Percentiles rank a stretch among this genome's conserved stretches.
phyloP scores from a whole-genome alignment of 2,113 vertebrate genomes.

The Onychorhynchus coronatus region DNA sequence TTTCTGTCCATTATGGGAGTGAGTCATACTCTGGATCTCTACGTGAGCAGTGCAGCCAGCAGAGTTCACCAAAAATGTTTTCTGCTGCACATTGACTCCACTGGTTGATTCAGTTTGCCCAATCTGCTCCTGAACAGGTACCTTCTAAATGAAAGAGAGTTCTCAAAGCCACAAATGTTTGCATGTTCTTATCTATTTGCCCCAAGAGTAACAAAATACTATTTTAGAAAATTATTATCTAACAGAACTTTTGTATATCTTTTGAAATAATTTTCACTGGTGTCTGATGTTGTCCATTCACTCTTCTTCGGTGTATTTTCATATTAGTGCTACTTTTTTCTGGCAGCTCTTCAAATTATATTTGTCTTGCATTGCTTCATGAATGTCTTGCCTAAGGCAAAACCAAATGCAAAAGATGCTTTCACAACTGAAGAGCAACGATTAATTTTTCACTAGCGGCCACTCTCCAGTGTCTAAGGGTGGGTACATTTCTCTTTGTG shows the following conservation, averaged over 20 bases:
- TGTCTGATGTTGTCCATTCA: neutral
- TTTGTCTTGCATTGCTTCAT: neutral
- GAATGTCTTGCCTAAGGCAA: neutral
- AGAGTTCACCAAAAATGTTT: neutral
- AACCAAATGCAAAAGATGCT: neutral
- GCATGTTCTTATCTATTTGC: neutral
- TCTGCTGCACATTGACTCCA: neutral
- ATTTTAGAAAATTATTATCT: neutral
- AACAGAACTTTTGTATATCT: neutral
- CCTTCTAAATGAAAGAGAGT: neutral
- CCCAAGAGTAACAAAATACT: neutral
- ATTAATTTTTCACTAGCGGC: neutral
- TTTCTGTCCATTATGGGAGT: neutral
- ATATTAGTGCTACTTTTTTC: neutral
- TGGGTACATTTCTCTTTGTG: rapidly evolving
- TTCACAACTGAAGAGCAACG: neutral
- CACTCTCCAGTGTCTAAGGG: neutral
- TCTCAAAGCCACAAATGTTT: neutral
- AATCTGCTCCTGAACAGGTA: neutral
- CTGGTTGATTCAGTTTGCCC: neutral
- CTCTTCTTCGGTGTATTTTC: neutral
- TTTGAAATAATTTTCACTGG: neutral
- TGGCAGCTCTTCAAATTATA: neutral
- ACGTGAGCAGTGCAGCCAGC: neutral
- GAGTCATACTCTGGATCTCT: neutral